These are phyloP conservation scores for Rallus limicola DNA, from an alignment of 2,113 vertebrate species.

Conservation along the genomic window DNA sequence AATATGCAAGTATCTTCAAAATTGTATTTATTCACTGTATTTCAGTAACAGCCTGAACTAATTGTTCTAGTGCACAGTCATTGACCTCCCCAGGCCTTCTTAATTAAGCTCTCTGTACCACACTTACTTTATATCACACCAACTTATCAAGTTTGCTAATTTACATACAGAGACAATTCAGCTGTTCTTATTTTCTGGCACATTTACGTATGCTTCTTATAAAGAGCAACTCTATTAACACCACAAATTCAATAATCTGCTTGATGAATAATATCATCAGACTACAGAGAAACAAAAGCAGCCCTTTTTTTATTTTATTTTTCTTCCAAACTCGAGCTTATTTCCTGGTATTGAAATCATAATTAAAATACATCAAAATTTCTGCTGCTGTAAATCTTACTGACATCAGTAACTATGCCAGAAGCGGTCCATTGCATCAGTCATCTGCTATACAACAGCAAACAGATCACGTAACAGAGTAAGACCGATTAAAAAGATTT, in stretches of 20 bases:
- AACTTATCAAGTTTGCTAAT: not conserved
- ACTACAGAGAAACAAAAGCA: not conserved
- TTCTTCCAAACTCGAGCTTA: not conserved
- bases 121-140: not conserved
- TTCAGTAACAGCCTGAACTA: not conserved
- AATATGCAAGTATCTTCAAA: not conserved
- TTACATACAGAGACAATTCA: not conserved
- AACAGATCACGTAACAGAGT: not conserved
- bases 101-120: not conserved
- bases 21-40: not conserved
- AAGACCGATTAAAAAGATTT: not conserved
- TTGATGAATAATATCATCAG: not conserved
- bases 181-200: not conserved
- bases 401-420: not conserved
- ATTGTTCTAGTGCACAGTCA: not conserved
- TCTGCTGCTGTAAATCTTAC: not conserved
- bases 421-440: not conserved
- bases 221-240: not conserved
- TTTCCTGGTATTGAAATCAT: slow-evolving; percentile 53
- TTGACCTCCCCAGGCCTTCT: not conserved
- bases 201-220: not conserved
- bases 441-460: slow-evolving; percentile 15
- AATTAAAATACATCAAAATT: slow-evolving; percentile 26
- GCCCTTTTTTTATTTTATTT: not conserved
- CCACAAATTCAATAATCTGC: not conserved